Conservation (phyloP, 2,113 vertebrate genomes). For the Eleginops maclovinus region DNA sequence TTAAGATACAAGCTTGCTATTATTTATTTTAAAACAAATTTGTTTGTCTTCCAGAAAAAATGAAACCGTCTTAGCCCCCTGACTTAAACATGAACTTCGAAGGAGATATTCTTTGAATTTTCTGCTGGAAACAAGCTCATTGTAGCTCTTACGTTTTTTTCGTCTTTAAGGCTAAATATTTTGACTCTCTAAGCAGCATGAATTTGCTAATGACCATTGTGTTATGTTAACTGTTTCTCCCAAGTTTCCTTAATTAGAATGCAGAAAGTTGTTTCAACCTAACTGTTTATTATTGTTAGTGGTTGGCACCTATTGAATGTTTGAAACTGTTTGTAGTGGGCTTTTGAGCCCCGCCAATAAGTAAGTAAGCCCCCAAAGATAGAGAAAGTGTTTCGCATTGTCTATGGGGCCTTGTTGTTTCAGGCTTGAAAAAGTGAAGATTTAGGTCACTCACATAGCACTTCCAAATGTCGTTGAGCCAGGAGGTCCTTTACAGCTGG, state of each 20-base stretch:
- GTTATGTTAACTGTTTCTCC: not conserved
- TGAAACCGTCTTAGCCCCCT: not conserved
- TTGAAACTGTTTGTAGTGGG: not conserved
- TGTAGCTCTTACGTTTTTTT: not conserved
- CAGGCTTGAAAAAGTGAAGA: conserved; percentile 5
- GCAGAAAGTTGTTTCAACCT: not conserved
- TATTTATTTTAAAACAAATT: not conserved
- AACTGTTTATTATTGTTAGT: not conserved
- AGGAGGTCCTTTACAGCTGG: conserved; percentile 95
- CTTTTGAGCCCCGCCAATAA: not conserved
- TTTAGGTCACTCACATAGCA: conserved; percentile 91
- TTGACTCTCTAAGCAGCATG: not conserved
- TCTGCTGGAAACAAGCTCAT: not conserved
- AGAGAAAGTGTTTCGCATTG: not conserved
- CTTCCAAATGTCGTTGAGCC: conserved; percentile 95
- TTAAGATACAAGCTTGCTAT: too few species aligned
- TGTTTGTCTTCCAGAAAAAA: not conserved
- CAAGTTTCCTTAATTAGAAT: too few species aligned
- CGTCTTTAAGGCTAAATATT: not conserved
- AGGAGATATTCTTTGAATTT: too few species aligned
- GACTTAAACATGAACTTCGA: not conserved
- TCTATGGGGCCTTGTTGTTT: not conserved
- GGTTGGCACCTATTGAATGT: not conserved
- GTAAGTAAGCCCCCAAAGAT: not conserved
- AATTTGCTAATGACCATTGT: not conserved